Conservation (phyloP, 2,797 vertebrate species). For the Poecilia gillii region DNA sequence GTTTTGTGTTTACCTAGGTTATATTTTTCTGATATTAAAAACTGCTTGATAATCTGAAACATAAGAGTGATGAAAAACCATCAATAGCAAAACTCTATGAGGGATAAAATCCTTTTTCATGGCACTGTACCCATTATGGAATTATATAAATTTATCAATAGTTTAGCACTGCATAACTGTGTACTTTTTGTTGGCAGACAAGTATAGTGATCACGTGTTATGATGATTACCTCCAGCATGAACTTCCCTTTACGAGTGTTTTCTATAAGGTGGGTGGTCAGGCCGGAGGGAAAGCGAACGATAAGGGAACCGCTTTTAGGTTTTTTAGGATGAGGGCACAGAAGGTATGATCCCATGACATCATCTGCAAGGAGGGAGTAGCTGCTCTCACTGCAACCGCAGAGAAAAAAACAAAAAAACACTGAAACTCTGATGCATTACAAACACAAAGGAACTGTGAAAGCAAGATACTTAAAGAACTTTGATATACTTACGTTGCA, state of each 20-base stretch:
- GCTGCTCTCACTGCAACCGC: conserved; percentile 81
- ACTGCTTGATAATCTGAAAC: not conserved
- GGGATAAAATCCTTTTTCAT: not conserved
- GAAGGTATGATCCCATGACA: conserved; percentile 88
- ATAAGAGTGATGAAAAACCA: not conserved
- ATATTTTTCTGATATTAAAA: not conserved
- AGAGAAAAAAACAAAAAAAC: not conserved
- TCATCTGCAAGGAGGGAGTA: conserved; percentile 86
- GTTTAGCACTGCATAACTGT: not conserved
- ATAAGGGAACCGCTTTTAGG: conserved; percentile 83
- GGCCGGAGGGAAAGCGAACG: conserved; percentile 84
- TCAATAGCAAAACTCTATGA: not conserved
- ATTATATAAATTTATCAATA: not conserved
- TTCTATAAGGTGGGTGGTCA: conserved; percentile 82
- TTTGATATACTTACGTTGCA: conserved; percentile 79
- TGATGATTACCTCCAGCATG: conserved; percentile 84
- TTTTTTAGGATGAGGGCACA: conserved; percentile 84
- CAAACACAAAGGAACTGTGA: not conserved
- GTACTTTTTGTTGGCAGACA: not conserved
- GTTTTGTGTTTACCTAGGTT: not conserved
- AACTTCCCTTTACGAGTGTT: conserved; percentile 82
- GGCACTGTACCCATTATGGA: not conserved
- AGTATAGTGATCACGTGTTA: not conserved
- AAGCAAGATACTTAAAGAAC: not conserved
- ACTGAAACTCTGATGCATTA: not conserved